These are phyloP conservation scores for Zaprionus lachaisei DNA, from an alignment of 1,140 invertebrate genomes.

Conservation along the genomic window DNA sequence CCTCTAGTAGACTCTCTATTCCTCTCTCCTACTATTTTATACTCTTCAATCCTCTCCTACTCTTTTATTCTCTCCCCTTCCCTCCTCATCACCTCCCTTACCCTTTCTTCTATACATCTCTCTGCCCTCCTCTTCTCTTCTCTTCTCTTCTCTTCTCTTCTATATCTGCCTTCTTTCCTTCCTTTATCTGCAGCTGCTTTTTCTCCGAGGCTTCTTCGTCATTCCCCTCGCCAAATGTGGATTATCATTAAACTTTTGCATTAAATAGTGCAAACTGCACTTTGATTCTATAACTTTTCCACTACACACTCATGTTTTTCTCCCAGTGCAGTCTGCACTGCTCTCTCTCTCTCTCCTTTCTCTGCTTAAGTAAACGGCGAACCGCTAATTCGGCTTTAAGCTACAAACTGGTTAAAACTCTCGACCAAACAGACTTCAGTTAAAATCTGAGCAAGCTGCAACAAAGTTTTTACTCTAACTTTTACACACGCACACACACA, in stretches of 20 bases:
- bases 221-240: background rate
- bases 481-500: slow-evolving; percentile 42
- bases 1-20: background rate
- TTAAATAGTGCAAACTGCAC: background rate
- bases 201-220: background rate
- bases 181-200: background rate
- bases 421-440: slow-evolving; percentile 41
- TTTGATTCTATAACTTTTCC: slow-evolving; percentile 6
- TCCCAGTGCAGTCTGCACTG: background rate
- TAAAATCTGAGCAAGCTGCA: slow-evolving; percentile 54
- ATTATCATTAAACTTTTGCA: slow-evolving; percentile 10
- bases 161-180: too few species aligned
- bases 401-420: slow-evolving; percentile 75
- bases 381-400: slow-evolving; percentile 73
- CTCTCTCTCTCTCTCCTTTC: too few species aligned
- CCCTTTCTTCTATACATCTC: background rate
- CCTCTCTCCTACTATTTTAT: background rate
- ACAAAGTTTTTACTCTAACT: slow-evolving; percentile 68
- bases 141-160: background rate
- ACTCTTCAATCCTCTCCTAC: background rate
- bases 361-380: slow-evolving; percentile 46
- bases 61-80: background rate
- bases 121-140: background rate
- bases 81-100: background rate
- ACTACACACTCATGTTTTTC: background rate